Base-by-base conservation (phyloP, 2,797 vertebrate species). In the Antennarius maculatus region DNA sequence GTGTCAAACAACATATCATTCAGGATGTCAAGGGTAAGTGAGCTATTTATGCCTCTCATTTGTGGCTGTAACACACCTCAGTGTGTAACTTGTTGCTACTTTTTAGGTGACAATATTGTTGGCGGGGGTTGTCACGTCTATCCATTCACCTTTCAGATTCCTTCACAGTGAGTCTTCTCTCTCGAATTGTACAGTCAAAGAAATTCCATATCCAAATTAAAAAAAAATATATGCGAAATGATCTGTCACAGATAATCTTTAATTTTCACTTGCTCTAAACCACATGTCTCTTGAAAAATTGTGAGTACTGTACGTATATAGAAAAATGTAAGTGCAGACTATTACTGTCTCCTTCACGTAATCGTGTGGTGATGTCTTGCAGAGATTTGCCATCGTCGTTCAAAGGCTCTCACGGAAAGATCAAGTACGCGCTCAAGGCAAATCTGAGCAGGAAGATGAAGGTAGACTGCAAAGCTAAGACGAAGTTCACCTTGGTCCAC, bases 91-190 rank as follows among this genome's bases (percentile, higher is more conserved):
- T 8, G 14, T 34, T 18, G 9, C 50, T 82, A 8, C 5, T 18
- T 86, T 69, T 59, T 53, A 93, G 91, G 77, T 16, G 49, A 65
- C 7, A 73, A 64, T 1, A 29, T 57, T 18, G 59, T 91, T 15
- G 31, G 6, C 7, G 55, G 23, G 15, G 89, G 89, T 43, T 51
- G 43, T 64, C 82, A 90, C 53, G 76, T 85, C 58, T 92, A 88
- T 61, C 86, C 83, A 6, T 93, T 92, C 74, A 83, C 67, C 49
- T 89, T 93, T 45, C 87, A 90, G 66, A 80, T 91, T 54, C 92
- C 91, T n/a, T 23, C 45, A 54, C 52, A 80, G 91, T 92, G 66
- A 85, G 89, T 82, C 55, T 6, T 48, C 1, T 34, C 17, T 54
- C n/a, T 28, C 46, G 15, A 65, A 16, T 7, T 27, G 0, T 4